Conservation (phyloP, 2,113 vertebrate genomes). For the Amphiprion ocellaris region DNA sequence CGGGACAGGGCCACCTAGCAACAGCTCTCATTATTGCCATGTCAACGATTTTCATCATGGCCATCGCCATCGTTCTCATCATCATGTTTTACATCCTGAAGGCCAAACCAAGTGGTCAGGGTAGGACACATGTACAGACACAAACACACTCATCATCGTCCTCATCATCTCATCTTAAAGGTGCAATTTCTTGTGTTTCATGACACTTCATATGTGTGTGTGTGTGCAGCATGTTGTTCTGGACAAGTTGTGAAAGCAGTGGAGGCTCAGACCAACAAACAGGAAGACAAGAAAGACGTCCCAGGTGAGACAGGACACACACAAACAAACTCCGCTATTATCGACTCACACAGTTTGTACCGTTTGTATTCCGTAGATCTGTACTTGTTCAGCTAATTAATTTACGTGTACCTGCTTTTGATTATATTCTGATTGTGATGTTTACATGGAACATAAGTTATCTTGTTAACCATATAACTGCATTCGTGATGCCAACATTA, state of each 20-base stretch:
- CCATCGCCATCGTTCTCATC: slow-evolving; percentile 97
- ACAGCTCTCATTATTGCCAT: slow-evolving; percentile 98
- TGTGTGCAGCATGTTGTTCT: slow-evolving; percentile 90
- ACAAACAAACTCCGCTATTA: slow-evolving; percentile 21
- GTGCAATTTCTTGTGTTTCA: not conserved
- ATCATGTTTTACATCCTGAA: slow-evolving; percentile 99
- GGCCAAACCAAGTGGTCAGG: slow-evolving; percentile 92
- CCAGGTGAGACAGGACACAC: slow-evolving; percentile 84
- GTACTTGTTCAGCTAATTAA: slow-evolving; percentile 9
- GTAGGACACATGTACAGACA: slow-evolving; percentile 77
- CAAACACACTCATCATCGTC: not conserved
- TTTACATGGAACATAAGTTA: slow-evolving; percentile 42
- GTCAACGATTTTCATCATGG: slow-evolving; percentile 99
- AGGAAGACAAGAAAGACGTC: slow-evolving; percentile 95
- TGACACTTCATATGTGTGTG: slow-evolving; percentile 12
- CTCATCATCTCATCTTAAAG: not conserved
- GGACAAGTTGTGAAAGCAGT: slow-evolving; percentile 92
- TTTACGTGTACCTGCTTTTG: slow-evolving; percentile 39
- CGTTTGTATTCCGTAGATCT: slow-evolving; percentile 14
- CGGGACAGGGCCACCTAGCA: slow-evolving; percentile 94
- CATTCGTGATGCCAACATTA: slow-evolving; percentile 27
- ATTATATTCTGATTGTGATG: slow-evolving; percentile 26
- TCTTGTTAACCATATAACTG: slow-evolving; percentile 20
- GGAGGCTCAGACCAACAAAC: slow-evolving; percentile 90
- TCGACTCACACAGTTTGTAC: slow-evolving; percentile 14